Conservation (phyloP, 2,888 invertebrate genomes). For the Mycogona germanica region DNA sequence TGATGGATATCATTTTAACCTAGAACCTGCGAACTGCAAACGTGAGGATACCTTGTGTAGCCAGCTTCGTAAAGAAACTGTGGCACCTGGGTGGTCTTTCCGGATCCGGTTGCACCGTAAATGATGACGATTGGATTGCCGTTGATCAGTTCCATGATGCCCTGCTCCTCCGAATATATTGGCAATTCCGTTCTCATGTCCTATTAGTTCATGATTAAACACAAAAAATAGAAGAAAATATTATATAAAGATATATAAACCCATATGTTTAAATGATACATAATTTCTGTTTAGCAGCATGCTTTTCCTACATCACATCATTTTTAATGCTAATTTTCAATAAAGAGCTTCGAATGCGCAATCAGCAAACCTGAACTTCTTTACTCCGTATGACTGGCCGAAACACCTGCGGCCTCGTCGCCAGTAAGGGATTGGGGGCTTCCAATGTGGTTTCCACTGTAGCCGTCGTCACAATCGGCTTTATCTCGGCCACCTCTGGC, state of each 20-base stretch:
- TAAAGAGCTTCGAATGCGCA: too few relatives aligned
- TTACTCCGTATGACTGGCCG: too few relatives aligned
- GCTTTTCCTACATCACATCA: too few relatives aligned
- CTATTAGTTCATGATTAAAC: slow-evolving; percentile 26
- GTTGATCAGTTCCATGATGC: slow-evolving; percentile 85
- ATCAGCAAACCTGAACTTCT: too few relatives aligned
- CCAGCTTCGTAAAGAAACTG: slow-evolving; percentile 98
- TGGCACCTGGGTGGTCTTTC: slow-evolving; percentile 97
- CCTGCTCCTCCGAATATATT: slow-evolving; percentile 83
- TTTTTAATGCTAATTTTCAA: too few relatives aligned
- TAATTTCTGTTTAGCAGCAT: too few relatives aligned
- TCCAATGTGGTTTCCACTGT: background rate
- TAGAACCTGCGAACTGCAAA: background rate
- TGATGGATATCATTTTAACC: background rate
- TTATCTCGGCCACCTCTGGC: background rate
- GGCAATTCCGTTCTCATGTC: slow-evolving; percentile 74
- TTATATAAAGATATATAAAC: background rate
- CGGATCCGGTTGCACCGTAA: slow-evolving; percentile 86
- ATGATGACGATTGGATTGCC: slow-evolving; percentile 73
- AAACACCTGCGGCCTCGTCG: too few relatives aligned
- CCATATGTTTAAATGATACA: too few relatives aligned
- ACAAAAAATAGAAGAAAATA: background rate
- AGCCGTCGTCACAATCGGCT: too few relatives aligned
- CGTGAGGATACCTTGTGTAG: slow-evolving; percentile 52
- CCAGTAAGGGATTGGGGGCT: too few relatives aligned